Conservation (phyloP, 1,140 invertebrate genomes). For the Coptotermes formosanus region DNA sequence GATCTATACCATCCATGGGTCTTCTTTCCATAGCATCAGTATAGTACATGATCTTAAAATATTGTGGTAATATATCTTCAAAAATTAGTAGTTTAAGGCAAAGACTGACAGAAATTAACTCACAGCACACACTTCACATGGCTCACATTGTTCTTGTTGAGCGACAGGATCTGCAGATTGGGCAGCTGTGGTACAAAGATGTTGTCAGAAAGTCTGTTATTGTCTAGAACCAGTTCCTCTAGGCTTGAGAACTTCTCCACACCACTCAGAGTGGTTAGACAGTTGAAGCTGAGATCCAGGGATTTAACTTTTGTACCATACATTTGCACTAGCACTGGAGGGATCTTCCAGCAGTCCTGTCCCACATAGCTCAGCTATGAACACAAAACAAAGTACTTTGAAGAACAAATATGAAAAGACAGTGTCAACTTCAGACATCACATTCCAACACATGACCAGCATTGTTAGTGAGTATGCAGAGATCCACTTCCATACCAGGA, state of each 20-base stretch:
- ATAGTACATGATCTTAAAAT: too few relatives aligned
- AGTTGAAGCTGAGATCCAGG: constrained; percentile 70
- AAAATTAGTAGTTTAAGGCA: constrained; percentile 1
- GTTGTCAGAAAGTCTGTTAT: constrained; percentile 73
- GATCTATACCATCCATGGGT: too few relatives aligned
- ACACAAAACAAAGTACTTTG: background rate
- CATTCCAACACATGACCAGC: too few relatives aligned
- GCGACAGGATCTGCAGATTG: constrained; percentile 69
- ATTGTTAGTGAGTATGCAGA: too few relatives aligned
- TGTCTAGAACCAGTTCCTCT: constrained; percentile 81
- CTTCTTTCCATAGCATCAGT: too few relatives aligned
- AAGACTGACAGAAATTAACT: background rate
- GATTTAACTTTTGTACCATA: constrained; percentile 59
- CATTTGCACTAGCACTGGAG: constrained; percentile 56
- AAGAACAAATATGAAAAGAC: too few relatives aligned
- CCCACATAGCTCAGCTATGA: constrained; percentile 64
- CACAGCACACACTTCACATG: background rate
- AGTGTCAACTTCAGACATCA: too few relatives aligned
- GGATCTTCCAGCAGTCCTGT: constrained; percentile 60
- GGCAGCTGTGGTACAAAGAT: constrained; percentile 63
- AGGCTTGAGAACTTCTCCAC: constrained; percentile 69
- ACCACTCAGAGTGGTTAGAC: constrained; percentile 64
- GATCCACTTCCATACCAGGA: too few relatives aligned
- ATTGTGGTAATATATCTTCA: background rate
- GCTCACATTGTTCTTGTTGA: constrained; percentile 86